phyloP scores from a whole-genome alignment of 2,797 vertebrate genomes.

The Pangasius krempfi region DNA sequence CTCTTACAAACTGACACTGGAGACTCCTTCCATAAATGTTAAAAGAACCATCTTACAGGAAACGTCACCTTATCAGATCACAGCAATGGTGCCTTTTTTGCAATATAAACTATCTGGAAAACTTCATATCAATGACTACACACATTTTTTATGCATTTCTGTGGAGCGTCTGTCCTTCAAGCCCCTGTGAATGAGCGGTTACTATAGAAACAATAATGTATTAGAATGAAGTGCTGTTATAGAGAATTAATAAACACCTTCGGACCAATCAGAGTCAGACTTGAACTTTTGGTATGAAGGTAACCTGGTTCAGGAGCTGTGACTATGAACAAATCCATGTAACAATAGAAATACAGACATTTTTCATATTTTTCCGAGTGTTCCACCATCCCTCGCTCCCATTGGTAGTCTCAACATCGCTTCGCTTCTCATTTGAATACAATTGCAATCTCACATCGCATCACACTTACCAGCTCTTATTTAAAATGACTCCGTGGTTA shows the following conservation, averaged over 20 bases:
- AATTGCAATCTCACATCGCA: neutral
- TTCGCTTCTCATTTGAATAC: neutral
- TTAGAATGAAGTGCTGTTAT: neutral
- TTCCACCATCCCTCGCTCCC: neutral
- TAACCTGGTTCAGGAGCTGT: neutral
- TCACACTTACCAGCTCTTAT: neutral
- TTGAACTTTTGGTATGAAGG: neutral
- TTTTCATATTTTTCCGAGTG: neutral
- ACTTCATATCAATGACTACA: neutral
- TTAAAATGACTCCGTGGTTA: constrained; percentile 9
- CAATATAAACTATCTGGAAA: neutral
- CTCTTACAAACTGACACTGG: neutral
- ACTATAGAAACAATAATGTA: neutral
- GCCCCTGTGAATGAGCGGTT: neutral
- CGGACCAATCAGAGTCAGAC: neutral
- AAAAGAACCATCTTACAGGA: neutral
- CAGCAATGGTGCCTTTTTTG: neutral
- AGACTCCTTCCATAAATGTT: neutral
- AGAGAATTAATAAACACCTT: neutral
- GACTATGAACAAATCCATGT: neutral
- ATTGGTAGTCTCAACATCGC: neutral
- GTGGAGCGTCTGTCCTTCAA: neutral
- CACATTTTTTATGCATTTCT: neutral
- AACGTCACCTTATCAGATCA: neutral
- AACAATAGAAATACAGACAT: neutral